Evolutionary conservation across 2,888 invertebrate species (phyloP).

Genomic region (Eueremaeus valkanovi): DNA sequence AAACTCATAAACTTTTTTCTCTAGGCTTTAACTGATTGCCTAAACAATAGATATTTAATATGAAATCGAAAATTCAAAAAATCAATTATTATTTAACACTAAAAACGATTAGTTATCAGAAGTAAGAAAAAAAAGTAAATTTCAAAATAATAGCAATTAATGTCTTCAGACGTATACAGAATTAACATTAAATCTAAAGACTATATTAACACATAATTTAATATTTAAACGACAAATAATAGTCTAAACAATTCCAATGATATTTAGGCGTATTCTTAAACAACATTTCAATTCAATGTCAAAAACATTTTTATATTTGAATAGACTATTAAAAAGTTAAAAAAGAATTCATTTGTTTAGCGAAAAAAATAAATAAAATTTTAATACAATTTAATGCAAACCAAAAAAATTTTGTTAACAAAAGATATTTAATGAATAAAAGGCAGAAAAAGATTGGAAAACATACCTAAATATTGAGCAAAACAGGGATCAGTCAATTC

Average conservation of each 20-base stretch:
- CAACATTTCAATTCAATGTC: conserved; percentile 11
- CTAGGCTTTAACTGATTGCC: not conserved
- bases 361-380: not conserved
- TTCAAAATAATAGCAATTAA: not conserved
- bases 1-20: not conserved
- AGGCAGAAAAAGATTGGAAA: not conserved
- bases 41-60: not conserved
- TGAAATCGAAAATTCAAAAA: not conserved
- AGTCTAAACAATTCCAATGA: conserved; percentile 19
- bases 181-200: no score
- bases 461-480: conserved; percentile 43
- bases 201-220: conserved; percentile 4
- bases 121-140: not conserved
- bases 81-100: not conserved
- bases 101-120: not conserved
- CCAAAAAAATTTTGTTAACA: not conserved
- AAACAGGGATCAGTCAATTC: conserved; percentile 44
- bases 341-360: not conserved
- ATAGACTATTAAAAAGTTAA: not conserved
- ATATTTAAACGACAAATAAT: not conserved
- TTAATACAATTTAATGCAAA: not conserved
- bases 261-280: conserved; percentile 31
- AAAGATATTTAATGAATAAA: not conserved
- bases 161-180: no score
- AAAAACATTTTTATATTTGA: not conserved